These are phyloP conservation scores for Platysternon megacephalum DNA, from an alignment of 2,113 vertebrate species.

Conservation along the genomic window DNA sequence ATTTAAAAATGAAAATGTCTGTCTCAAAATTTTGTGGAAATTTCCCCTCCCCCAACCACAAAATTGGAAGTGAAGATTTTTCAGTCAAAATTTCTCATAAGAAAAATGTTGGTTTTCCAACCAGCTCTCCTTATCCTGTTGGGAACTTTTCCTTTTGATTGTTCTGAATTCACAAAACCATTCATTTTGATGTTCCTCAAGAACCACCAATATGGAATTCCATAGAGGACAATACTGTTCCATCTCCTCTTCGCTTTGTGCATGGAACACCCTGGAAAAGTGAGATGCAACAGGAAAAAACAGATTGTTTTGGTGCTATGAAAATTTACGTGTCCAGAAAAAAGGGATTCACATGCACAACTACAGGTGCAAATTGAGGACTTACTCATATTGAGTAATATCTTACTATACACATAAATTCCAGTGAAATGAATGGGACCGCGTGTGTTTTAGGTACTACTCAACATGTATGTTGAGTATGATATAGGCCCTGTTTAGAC, in stretches of 20 bases:
- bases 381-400: not conserved
- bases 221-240: too few relatives aligned
- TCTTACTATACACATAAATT: not conserved
- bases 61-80: not conserved
- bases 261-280: not conserved
- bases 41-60: too few relatives aligned
- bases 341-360: not conserved
- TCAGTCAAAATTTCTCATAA: not conserved
- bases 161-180: not conserved
- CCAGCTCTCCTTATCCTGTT: not conserved
- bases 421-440: not conserved
- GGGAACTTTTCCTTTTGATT: not conserved
- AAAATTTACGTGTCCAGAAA: not conserved
- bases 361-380: not conserved
- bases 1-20: too few relatives aligned
- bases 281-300: not conserved
- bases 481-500: not conserved
- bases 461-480: not conserved
- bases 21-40: too few relatives aligned
- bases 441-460: too few relatives aligned
- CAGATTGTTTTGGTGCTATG: not conserved
- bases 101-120: not conserved
- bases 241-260: not conserved
- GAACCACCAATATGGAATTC: rapidly evolving
- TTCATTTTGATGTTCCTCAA: not conserved